phyloP scores from a whole-genome alignment of 2,113 vertebrate genomes.

The Amblyornis subalaris region DNA sequence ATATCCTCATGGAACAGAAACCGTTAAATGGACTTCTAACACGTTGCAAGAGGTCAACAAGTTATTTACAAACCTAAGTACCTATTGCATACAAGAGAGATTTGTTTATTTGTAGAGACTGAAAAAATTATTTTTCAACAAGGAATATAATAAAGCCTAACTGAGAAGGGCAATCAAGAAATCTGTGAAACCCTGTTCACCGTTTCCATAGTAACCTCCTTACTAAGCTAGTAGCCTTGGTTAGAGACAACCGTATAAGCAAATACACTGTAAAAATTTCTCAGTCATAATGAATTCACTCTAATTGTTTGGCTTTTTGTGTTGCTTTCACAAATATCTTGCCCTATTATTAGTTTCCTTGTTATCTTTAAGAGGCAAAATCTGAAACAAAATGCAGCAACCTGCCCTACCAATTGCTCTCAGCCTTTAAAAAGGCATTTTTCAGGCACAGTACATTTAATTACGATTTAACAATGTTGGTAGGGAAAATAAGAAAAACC shows the following conservation, averaged over 20 bases:
- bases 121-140: conserved; percentile 3
- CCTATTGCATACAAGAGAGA: not conserved
- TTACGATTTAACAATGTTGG: not conserved
- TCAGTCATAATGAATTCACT: not conserved
- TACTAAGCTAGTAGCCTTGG: conserved; percentile 1
- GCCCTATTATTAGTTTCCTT: not conserved
- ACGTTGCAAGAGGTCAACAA: not conserved
- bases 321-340: not conserved
- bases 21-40: not conserved
- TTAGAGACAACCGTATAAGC: conserved; percentile 1
- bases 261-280: not conserved
- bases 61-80: conserved; percentile 10
- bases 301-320: not conserved
- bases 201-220: conserved; percentile 56
- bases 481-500: not conserved
- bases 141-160: not conserved
- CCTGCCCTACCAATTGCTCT: not conserved
- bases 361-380: not conserved
- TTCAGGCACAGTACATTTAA: not conserved
- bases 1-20: not conserved
- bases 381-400: not conserved
- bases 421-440: not conserved
- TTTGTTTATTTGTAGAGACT: not conserved
- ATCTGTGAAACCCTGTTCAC: not conserved
- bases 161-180: conserved; percentile 5